phyloP scores from a whole-genome alignment of 35 echinoderm and acorn worm species.

The Apostichopus parvimensis region DNA sequence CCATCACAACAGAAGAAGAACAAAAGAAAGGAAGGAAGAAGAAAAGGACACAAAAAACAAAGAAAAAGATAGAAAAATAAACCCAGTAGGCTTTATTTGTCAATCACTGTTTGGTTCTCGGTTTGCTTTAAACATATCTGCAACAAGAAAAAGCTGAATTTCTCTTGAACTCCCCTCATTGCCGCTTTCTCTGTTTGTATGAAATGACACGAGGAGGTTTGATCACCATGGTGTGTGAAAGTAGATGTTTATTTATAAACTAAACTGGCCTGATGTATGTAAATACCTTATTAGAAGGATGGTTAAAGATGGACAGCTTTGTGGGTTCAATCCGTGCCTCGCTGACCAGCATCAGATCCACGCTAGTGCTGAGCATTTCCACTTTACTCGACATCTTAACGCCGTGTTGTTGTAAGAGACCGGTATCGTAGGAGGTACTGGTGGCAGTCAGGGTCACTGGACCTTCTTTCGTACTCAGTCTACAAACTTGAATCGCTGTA shows the following conservation, averaged over 20 bases:
- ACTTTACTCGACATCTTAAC: constrained; percentile 47
- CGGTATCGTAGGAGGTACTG: constrained; percentile 59
- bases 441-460: constrained; percentile 79
- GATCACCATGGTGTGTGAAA: too few species aligned
- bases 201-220: too few species aligned
- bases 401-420: constrained; percentile 61
- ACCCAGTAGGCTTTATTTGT: not conserved
- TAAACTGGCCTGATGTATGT: too few species aligned
- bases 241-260: too few species aligned
- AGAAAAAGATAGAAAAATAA: too few species aligned
- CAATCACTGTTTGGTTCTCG: not conserved
- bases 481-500: constrained; percentile 61
- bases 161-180: too few species aligned
- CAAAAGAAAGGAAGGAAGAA: too few species aligned
- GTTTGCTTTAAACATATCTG: not conserved
- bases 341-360: constrained; percentile 76
- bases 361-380: constrained; percentile 55
- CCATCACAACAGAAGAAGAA: too few species aligned
- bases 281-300: constrained; percentile 95
- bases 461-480: constrained; percentile 55
- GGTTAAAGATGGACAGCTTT: constrained; percentile 86
- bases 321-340: constrained; percentile 77
- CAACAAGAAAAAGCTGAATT: not conserved
- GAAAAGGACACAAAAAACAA: too few species aligned
- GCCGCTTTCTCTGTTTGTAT: too few species aligned